Base-by-base conservation (phyloP, 2,888 invertebrate species). In the Thereva nobilitata region DNA sequence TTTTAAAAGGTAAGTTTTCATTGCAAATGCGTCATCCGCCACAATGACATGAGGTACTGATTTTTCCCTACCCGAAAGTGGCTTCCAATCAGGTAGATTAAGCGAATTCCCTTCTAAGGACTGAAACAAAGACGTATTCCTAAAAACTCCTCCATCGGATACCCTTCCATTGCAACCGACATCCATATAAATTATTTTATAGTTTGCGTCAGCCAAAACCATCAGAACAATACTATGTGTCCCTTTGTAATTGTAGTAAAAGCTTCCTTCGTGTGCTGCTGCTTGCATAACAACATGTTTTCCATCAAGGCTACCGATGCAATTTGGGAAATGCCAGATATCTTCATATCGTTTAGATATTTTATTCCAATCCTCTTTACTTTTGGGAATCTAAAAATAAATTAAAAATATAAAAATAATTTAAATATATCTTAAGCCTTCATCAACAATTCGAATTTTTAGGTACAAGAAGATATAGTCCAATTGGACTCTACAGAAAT, bases 131-230 rank as follows among this genome's bases (percentile, higher is more conserved):
- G 50, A 50, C 23, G 6, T 7, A 50, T 50, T 50, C 4, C 50
- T 50, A 50, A 50, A 50, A 50, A 23, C 50, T 4, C 50, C 50
- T 5, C 50, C 50, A 23, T 50, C 50, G 23, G 50, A 12, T 50
- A 50, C 23, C 4, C 50, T 50, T 7, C 50, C 50, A 50, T 50
- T 50, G 23, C 50, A 50, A 12, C 50, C 50, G 23, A 50, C 23
- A 50, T 23, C 23, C 50, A 50, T 50, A 50, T 50, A 50, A 50
- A 12, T 50, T 7, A 50, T 50, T 50, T 50, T 12, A 49, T 49
- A 49, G 49, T 49, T 10, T n/a, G 6, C 9, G 10, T 49, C 49
- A 5, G 49, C 49, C 10, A 50, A 50, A 50, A 50, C 50, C 50
- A 50, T 23, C 23, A 50, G 50, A 50, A 50, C 50, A 7, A 50